phyloP scores from a whole-genome alignment of 2,113 vertebrate genomes.

The Tachycineta bicolor region DNA sequence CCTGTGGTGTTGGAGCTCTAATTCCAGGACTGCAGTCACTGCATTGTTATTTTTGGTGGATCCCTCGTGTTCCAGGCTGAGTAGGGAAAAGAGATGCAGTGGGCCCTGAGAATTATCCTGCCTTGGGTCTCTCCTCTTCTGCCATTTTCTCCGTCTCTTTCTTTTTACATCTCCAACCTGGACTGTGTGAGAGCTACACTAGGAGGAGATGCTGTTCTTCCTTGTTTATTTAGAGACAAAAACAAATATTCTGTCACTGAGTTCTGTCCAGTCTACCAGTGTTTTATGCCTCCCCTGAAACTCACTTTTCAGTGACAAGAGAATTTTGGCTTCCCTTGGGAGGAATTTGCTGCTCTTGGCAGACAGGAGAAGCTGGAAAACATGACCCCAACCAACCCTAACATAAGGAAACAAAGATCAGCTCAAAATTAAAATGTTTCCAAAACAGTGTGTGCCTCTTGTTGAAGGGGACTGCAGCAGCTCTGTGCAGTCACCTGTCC shows the following conservation, averaged over 20 bases:
- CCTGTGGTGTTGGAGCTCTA: background rate
- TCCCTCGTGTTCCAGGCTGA: background rate
- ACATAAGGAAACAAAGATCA: background rate
- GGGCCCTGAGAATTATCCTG: background rate
- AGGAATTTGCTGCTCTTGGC: background rate
- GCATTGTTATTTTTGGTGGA: background rate
- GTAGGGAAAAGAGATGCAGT: background rate
- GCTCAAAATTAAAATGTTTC: background rate
- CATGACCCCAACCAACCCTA: background rate
- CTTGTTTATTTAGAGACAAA: background rate
- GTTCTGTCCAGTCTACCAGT: background rate
- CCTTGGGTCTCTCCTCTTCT: background rate
- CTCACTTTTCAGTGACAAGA: background rate
- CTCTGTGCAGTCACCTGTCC: background rate
- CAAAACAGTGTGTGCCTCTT: background rate
- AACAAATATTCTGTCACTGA: background rate
- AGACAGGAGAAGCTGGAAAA: background rate
- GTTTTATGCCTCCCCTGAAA: background rate
- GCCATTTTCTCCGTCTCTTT: background rate
- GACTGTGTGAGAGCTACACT: background rate
- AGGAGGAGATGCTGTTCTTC: constrained; percentile 12
- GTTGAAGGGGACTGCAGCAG: background rate
- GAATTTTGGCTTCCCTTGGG: background rate
- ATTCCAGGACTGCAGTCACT: background rate
- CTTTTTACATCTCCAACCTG: background rate